phyloP scores from a whole-genome alignment of 2,797 vertebrate genomes.

The Iguana delicatissima region DNA sequence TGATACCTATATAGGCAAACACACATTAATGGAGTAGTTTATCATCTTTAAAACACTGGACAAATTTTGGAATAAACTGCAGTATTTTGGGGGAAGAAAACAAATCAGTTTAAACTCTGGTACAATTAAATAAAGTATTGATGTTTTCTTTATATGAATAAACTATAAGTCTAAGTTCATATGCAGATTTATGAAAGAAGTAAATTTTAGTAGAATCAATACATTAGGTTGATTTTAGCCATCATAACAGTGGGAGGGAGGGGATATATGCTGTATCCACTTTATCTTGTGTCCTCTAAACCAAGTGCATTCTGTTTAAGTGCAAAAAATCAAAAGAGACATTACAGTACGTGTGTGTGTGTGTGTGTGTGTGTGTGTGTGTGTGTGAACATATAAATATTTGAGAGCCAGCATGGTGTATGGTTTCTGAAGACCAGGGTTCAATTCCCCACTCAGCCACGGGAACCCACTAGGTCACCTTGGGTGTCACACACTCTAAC shows the following conservation, averaged over 20 bases:
- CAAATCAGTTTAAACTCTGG: background rate
- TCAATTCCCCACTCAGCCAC: no score
- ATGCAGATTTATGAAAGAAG: background rate
- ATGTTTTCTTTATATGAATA: background rate
- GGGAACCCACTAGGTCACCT: no score
- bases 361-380: no score
- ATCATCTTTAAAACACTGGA: background rate
- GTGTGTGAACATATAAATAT: no score
- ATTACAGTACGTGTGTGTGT: background rate
- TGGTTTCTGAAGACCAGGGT: no score
- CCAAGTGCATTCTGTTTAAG: background rate
- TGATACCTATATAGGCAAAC: background rate
- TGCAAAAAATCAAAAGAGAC: background rate
- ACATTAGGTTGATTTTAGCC: background rate
- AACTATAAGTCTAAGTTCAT: background rate
- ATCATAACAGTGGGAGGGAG: no score
- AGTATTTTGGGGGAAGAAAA: background rate
- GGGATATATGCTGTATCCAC: background rate
- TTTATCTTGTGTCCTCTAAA: background rate
- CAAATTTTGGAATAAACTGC: slow-evolving; percentile 17
- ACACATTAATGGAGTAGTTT: background rate
- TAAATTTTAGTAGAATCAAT: background rate
- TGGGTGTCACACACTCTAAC: no score
- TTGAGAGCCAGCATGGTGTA: no score
- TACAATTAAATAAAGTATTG: background rate